phyloP scores from a whole-genome alignment of 2,797 vertebrate genomes.

The Oryzias dopingdopingensis region DNA sequence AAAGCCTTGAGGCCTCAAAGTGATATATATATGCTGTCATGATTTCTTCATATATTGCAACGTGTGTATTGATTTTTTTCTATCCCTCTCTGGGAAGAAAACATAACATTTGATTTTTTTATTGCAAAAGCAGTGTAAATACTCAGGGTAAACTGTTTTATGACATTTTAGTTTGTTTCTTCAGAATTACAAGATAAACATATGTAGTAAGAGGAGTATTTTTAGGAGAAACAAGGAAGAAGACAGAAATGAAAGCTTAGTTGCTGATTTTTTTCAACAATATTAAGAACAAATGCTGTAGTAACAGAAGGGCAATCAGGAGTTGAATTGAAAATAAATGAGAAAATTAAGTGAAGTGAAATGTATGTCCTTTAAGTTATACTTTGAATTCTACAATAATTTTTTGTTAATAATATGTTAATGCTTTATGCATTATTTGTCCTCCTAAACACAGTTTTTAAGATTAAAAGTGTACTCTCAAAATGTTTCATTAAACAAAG shows the following conservation, averaged over 20 bases:
- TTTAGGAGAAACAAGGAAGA: background rate
- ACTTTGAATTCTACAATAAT: too few relatives aligned
- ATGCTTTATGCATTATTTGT: too few relatives aligned
- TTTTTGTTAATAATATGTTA: too few relatives aligned
- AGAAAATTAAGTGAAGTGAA: too few relatives aligned
- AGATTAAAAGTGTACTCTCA: too few relatives aligned
- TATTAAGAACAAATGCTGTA: background rate
- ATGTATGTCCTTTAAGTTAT: too few relatives aligned
- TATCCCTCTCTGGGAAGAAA: constrained; percentile 14
- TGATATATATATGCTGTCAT: constrained; percentile 63
- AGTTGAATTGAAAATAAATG: too few relatives aligned
- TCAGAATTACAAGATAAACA: too few relatives aligned
- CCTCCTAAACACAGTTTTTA: too few relatives aligned
- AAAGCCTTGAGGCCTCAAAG: constrained; percentile 49
- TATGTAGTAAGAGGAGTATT: too few relatives aligned
- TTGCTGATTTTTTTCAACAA: constrained; percentile 4
- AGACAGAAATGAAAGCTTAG: constrained; percentile 27
- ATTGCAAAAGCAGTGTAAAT: background rate
- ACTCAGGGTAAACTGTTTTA: constrained; percentile 2
- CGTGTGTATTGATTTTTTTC: constrained; percentile 50
- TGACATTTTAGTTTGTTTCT: too few relatives aligned
- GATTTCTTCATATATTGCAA: constrained; percentile 58
- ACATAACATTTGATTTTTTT: constrained; percentile 23
- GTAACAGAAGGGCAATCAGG: background rate
- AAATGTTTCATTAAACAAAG: background rate